Evolutionary conservation across 2,888 invertebrate genomes (phyloP), one percentile per base, ranked within the genome.

Genomic region (Sarcophaga carnaria): DNA sequence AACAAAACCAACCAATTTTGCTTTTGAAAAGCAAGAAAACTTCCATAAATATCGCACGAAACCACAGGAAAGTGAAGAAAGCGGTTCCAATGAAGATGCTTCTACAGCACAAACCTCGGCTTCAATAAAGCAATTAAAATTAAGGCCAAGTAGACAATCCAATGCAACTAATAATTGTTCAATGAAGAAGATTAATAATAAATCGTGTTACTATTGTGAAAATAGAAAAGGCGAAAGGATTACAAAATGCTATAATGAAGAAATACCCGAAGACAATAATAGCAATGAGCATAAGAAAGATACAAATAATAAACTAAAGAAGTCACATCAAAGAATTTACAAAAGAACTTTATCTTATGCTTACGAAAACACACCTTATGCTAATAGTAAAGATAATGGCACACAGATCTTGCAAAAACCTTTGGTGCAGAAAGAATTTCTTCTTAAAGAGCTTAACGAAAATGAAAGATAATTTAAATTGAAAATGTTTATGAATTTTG

Each of bases 1-100:
- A 87, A 96, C 96, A 0, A 95, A 95, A 90, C 96, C 96, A 87
- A 96, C 96, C 91, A 94, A 95, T 91, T 96, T 95, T 91, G 95
- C 95, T 11, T 96, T 95, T 90, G 95, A 95, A 6, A 95, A 95
- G 84, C 95, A 96, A 92, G 94, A 94, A 87, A 88, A 91, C 45
- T 92, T 90, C 70, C 91, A 88, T 8, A 90, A 90, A 45, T 90
- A 91, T 54, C 84, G 85, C 3, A 64, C 85, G 27, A 72, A 69
- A 3, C 71, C 83, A 0, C 94, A 95, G 84, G 95, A 95, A 88
- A 94, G 94, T 70, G 94, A 95, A 88, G 87, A 90, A 22, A 87
- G 90, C 3, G 83, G 88, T 2, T 60, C 75, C 2, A 78, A 79
- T 37, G 70, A 77, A 47, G 49, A 81, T 17, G 25, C 20, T 22